These are phyloP conservation scores for Sylvilagus bachmani DNA, from an alignment of 2,113 vertebrate genomes.

Conservation along the genomic window DNA sequence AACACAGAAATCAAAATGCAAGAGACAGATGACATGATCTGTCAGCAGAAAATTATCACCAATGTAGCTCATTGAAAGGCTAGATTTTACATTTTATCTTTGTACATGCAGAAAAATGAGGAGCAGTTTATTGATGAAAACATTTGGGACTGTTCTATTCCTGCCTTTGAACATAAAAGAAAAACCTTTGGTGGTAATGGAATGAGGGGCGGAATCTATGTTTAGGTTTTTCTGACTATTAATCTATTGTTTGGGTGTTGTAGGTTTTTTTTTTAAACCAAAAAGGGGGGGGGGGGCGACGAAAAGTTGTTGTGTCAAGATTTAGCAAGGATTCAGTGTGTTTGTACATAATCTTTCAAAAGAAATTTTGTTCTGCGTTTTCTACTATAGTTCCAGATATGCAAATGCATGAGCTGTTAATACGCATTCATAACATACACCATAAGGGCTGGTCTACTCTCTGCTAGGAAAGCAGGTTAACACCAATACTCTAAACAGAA, in stretches of 20 bases:
- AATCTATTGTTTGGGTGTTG: slow-evolving; percentile 47
- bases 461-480: slow-evolving; percentile 70
- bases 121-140: slow-evolving; percentile 51
- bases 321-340: slow-evolving; percentile 59
- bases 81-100: slow-evolving; percentile 27
- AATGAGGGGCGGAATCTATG: not conserved
- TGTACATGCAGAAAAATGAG: slow-evolving; percentile 1
- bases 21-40: not conserved
- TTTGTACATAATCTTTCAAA: slow-evolving; percentile 75
- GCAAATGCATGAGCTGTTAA: slow-evolving; percentile 75
- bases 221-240: slow-evolving; percentile 44
- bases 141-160: not conserved
- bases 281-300: not conserved
- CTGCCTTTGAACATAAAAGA: slow-evolving; percentile 59
- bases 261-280: not conserved
- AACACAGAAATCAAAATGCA: slow-evolving; percentile 2
- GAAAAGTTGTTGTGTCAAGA: slow-evolving; percentile 66
- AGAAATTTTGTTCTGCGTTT: slow-evolving; percentile 72
- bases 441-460: slow-evolving; percentile 60
- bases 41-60: slow-evolving; percentile 44
- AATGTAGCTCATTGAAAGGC: not conserved
- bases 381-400: slow-evolving; percentile 73
- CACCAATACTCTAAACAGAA: slow-evolving; percentile 56
- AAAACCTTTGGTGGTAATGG: slow-evolving; percentile 24
- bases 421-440: slow-evolving; percentile 65